Percentiles rank a stretch among this genome's conserved stretches.
Evolutionary conservation across 2,113 vertebrate genomes (phyloP).

Genomic region (Baryphthengus martii): DNA sequence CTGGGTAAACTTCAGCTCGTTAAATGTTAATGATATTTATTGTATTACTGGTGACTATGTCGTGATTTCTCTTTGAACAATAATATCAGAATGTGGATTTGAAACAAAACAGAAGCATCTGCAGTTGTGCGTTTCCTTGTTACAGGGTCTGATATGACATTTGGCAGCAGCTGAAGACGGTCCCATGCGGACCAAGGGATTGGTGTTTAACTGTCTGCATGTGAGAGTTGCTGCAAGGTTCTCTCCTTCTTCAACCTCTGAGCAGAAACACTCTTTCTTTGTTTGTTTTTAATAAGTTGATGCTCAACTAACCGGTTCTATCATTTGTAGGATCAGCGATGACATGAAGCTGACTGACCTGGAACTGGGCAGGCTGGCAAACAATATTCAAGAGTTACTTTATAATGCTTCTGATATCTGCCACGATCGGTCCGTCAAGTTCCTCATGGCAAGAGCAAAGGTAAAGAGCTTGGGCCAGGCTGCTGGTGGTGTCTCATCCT

Average conservation of each 20-base stretch:
- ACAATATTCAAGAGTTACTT: slow-evolving; percentile 86
- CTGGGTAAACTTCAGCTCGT: neutral
- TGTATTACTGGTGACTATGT: neutral
- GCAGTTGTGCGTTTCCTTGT: neutral
- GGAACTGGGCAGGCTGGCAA: slow-evolving; percentile 87
- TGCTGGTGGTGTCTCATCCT: neutral
- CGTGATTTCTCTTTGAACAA: neutral
- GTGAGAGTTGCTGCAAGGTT: neutral
- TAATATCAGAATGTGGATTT: neutral
- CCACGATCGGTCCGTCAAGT: slow-evolving; percentile 95
- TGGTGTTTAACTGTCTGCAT: neutral
- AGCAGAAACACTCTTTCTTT: neutral
- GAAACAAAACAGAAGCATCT: neutral
- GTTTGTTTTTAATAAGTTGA: neutral
- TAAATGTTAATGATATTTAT: neutral
- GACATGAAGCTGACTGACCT: slow-evolving; percentile 88
- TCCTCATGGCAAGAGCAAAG: slow-evolving; percentile 92
- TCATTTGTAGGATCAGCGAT: slow-evolving; percentile 78
- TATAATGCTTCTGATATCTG: slow-evolving; percentile 89
- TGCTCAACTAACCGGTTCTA: neutral
- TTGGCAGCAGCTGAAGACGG: neutral
- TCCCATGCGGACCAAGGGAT: neutral
- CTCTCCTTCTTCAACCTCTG: neutral
- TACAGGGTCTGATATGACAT: neutral
- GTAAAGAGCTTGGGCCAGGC: slow-evolving; percentile 60